Evolutionary conservation across 2,888 invertebrate genomes (phyloP), one percentile per base, ranked within the genome.

Genomic region (Ophion costatus): DNA sequence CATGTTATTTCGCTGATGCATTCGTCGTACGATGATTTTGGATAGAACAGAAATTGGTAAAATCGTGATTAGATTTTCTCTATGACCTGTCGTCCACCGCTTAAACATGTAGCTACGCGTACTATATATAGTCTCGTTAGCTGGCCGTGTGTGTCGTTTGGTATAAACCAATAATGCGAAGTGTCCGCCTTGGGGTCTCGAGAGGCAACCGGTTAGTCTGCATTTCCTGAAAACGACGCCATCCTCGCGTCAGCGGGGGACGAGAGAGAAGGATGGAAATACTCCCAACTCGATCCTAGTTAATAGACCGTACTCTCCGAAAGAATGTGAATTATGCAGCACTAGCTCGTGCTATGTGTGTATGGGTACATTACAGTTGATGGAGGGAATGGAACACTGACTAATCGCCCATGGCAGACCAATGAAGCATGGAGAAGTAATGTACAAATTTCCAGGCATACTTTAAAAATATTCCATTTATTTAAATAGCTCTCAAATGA

Each of bases 131-230:
- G 51, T 51, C 33, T 57, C 38, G 74, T 17, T 73, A 61, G 73
- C 42, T 59, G 73, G 17, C 38, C 64, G 64, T 29, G 75, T 75
- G 29, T 64, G 67, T 74, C 77, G 77, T 67, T 82, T 56, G 24
- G 51, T 64, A 51, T 80, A 75, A 85, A 78, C 86, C 86, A 86
- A 88, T 87, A 89, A 89, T 88, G 85, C 85, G 73, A 85, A 74
- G 85, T 85, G 82, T 82, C 64, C 57, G 82, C 82, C 82, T 82
- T 80, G 80, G 69, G 73, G 11, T 51, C 88, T 85, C 88, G 88
- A 42, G 88, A 88, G 86, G 88, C 92, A 86, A 94, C 95, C 88
- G 94, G 95, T 91, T 90, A 89, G 89, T 88, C 90, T 90, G 90
- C 90, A 90, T 91, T 91, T 91, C 89, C 90, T 91, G 88, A 89